phyloP scores from a whole-genome alignment of 2,797 vertebrate species.

The Chelon auratus region DNA sequence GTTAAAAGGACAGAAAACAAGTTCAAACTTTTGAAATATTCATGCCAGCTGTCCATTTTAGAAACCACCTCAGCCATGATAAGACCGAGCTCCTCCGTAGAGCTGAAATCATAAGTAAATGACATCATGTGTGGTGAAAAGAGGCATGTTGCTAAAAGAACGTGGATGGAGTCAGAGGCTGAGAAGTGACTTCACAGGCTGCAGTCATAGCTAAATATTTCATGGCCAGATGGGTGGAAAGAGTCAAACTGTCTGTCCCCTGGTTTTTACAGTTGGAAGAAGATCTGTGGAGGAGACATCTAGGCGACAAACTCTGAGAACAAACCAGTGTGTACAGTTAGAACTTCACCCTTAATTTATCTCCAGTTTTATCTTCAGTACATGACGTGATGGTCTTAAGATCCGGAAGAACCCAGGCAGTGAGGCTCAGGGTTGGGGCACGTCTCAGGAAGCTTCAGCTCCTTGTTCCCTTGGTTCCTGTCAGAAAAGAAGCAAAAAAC shows the following conservation, averaged over 20 bases:
- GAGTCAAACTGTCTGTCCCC: slow-evolving; percentile 19
- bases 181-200: slow-evolving; percentile 47
- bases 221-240: slow-evolving; percentile 32
- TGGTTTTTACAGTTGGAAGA: not conserved
- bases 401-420: too few species aligned
- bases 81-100: not conserved
- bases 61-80: slow-evolving; percentile 4
- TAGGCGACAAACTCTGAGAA: not conserved
- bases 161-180: slow-evolving; percentile 23
- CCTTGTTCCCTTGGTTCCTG: too few species aligned
- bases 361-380: not conserved
- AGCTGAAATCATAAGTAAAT: slow-evolving; percentile 29
- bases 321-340: not conserved
- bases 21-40: slow-evolving; percentile 19
- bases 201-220: slow-evolving; percentile 54
- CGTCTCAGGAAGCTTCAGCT: too few species aligned
- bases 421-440: too few species aligned
- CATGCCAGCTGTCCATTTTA: not conserved
- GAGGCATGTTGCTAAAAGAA: slow-evolving; percentile 42
- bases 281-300: not conserved
- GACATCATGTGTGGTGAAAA: slow-evolving; percentile 26
- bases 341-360: not conserved
- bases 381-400: not conserved
- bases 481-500: too few species aligned
- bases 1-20: not conserved